A percentile compares a stretch with the other conserved stretches of the same genome.
These are phyloP conservation scores for Hartigia nigra DNA, from an alignment of 2,888 invertebrate genomes.

Conservation along the genomic window DNA sequence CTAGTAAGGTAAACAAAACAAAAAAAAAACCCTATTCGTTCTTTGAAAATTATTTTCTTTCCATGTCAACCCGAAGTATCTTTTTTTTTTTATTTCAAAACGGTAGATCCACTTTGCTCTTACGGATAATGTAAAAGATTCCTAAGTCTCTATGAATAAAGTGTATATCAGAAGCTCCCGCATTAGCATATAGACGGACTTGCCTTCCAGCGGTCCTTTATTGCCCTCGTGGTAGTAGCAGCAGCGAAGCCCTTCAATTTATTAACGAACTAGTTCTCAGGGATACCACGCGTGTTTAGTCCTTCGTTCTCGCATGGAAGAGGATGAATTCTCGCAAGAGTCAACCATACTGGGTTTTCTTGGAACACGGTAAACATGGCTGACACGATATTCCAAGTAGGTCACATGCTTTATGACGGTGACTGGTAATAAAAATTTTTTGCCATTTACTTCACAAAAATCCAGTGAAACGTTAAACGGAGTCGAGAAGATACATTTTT, in stretches of 20 bases:
- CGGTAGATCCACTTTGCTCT: neutral
- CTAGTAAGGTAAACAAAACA: neutral
- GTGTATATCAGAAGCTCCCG: conserved; percentile 54
- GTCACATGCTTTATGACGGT: neutral
- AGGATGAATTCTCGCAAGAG: neutral
- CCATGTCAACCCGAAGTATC: neutral
- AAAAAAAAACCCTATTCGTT: neutral
- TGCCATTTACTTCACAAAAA: neutral
- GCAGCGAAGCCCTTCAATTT: conserved; percentile 48
- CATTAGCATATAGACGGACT: conserved; percentile 65
- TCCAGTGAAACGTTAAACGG: neutral
- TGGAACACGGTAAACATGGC: neutral
- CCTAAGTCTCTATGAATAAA: neutral
- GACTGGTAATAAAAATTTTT: neutral
- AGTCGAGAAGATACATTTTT: neutral
- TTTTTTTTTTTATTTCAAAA: neutral
- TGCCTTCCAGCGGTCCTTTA: conserved; percentile 48
- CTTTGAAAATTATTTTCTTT: neutral
- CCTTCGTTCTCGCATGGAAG: conserved; percentile 35
- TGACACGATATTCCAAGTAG: neutral
- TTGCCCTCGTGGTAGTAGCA: conserved; percentile 41
- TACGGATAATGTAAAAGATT: neutral
- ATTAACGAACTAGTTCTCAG: conserved; percentile 58
- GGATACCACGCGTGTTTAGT: conserved; percentile 36
- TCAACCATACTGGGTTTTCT: neutral